These are phyloP conservation scores for Nasonovia ribisnigri DNA, from an alignment of 2,888 invertebrate species.

Conservation along the genomic window DNA sequence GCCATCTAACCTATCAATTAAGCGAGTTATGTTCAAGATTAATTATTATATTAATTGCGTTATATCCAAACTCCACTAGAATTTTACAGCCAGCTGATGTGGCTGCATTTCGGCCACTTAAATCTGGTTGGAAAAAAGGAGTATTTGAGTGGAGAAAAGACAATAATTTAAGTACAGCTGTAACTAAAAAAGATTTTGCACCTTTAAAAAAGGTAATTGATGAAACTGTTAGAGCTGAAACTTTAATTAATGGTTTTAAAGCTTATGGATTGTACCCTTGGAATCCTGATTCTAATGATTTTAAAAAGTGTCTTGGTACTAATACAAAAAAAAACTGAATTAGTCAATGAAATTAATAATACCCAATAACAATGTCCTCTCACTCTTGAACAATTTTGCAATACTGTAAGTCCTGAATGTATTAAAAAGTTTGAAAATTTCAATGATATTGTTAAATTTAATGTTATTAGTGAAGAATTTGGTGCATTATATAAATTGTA, in stretches of 20 bases:
- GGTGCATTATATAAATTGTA: conserved; percentile 21
- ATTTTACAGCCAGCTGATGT: conserved; percentile 65
- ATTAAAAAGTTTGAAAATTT: conserved; percentile 35
- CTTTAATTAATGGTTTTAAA: conserved; percentile 66
- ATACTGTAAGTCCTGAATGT: conserved; percentile 28
- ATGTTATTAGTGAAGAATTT: conserved; percentile 8
- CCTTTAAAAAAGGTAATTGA: conserved; percentile 64
- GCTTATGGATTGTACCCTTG: conserved; percentile 66
- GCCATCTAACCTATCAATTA: conserved; percentile 65
- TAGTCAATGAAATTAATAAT: conserved; percentile 7
- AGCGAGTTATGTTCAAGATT: conserved; percentile 41
- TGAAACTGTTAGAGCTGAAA: conserved; percentile 53
- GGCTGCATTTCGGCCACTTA: conserved; percentile 63
- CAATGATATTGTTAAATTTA: not conserved
- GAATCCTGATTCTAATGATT: conserved; percentile 65
- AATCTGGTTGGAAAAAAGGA: conserved; percentile 61
- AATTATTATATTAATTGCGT: conserved; percentile 58
- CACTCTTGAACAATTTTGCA: conserved; percentile 20
- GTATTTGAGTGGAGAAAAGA: conserved; percentile 43
- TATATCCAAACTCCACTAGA: conserved; percentile 63
- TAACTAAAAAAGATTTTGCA: conserved; percentile 65
- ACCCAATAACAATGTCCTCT: conserved; percentile 26
- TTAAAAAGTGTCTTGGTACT: conserved; percentile 33
- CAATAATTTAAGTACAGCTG: conserved; percentile 52
- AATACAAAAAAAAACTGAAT: conserved; percentile 23